Evolutionary conservation across 2,888 invertebrate genomes (phyloP).

Genomic region (Diarsia rubi): DNA sequence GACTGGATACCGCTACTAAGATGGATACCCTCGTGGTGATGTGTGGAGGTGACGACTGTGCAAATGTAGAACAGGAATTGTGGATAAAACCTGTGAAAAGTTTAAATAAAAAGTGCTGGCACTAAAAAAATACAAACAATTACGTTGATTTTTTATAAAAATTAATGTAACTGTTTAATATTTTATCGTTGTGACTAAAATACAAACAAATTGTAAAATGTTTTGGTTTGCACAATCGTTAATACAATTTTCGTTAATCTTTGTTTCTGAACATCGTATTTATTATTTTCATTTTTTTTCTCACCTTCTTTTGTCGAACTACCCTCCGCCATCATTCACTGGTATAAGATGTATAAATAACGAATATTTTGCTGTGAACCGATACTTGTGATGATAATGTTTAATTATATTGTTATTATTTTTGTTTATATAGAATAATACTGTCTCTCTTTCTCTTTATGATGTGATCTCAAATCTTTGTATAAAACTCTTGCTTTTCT

Average conservation of each 20-base stretch:
- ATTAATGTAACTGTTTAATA: constrained; percentile 24
- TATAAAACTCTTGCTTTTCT: constrained; percentile 71
- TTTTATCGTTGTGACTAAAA: constrained; percentile 29
- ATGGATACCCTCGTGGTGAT: constrained; percentile 48
- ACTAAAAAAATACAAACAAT: constrained; percentile 22
- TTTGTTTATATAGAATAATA: constrained; percentile 66
- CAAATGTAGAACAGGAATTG: constrained; percentile 51
- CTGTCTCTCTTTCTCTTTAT: constrained; percentile 63
- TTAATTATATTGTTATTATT: constrained; percentile 64
- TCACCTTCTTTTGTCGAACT: constrained; percentile 56
- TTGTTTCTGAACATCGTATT: constrained; percentile 58
- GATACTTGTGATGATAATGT: constrained; percentile 70
- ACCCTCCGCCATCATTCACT: constrained; percentile 67
- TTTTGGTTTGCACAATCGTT: constrained; percentile 61
- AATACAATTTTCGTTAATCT: constrained; percentile 42
- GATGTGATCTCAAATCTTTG: constrained; percentile 76
- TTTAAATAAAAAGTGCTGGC: not conserved
- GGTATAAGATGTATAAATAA: constrained; percentile 60
- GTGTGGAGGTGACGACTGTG: constrained; percentile 68
- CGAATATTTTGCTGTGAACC: constrained; percentile 73
- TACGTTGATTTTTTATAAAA: constrained; percentile 62
- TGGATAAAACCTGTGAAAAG: not conserved
- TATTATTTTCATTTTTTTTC: constrained; percentile 57
- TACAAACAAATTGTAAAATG: not conserved
- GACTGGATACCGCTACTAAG: constrained; percentile 86